Conservation (phyloP, 1,140 invertebrate genomes). For the Phymastichus coffea region DNA sequence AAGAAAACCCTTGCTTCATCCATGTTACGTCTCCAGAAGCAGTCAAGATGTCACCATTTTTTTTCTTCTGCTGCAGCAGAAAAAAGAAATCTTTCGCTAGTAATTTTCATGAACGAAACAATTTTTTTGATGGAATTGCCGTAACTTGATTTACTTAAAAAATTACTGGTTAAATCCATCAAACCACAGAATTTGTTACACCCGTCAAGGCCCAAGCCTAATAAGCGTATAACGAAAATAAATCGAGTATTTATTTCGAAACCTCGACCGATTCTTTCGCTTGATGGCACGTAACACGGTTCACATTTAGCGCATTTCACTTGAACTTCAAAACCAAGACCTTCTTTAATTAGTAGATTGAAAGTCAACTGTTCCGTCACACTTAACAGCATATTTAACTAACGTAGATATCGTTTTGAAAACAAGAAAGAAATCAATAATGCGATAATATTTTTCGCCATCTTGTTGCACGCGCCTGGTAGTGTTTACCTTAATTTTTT, state of each 20-base stretch:
- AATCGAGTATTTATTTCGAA: conserved; percentile 5
- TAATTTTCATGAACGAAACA: background rate
- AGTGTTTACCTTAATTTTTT: background rate
- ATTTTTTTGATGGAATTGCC: background rate
- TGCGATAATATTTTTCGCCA: background rate
- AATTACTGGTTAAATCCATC: conserved; percentile 2
- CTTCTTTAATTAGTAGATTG: background rate
- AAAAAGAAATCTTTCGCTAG: background rate
- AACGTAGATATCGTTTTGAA: conserved; percentile 2
- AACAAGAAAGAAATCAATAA: conserved; percentile 18
- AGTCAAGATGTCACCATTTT: background rate
- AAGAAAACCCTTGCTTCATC: background rate
- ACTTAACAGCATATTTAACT: conserved; percentile 4
- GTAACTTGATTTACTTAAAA: background rate
- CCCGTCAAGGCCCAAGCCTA: conserved; percentile 11
- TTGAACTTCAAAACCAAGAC: conserved; percentile 15
- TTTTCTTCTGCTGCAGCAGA: background rate
- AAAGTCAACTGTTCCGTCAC: conserved; percentile 6
- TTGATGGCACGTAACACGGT: background rate
- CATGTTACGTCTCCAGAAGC: background rate
- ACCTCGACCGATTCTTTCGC: background rate
- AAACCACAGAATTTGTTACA: conserved; percentile 13
- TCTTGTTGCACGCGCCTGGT: background rate
- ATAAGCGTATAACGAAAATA: conserved; percentile 13
- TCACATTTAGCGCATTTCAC: conserved; percentile 7